These are phyloP conservation scores for Diorhabda elongata DNA, from an alignment of 1,140 invertebrate genomes.

Conservation along the genomic window DNA sequence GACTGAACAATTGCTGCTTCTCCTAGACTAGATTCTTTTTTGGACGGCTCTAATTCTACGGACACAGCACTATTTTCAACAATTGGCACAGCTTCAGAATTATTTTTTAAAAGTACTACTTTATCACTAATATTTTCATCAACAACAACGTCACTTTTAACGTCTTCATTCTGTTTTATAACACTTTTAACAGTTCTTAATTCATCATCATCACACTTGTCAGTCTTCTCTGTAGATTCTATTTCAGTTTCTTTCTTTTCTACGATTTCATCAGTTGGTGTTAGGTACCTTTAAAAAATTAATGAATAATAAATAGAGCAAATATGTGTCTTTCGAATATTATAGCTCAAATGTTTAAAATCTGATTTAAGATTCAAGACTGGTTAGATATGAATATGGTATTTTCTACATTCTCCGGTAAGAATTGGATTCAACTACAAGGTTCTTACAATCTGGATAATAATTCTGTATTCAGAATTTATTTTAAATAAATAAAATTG, in stretches of 20 bases:
- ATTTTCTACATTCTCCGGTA: background rate
- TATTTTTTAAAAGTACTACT: constrained; percentile 32
- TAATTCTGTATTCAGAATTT: too few relatives aligned
- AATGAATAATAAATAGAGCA: background rate
- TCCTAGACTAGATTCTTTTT: constrained; percentile 55
- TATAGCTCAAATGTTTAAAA: background rate
- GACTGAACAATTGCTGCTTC: constrained; percentile 38
- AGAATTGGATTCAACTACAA: background rate
- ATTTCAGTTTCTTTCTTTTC: constrained; percentile 37
- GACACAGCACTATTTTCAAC: constrained; percentile 47
- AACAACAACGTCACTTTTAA: constrained; percentile 30
- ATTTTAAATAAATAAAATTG: too few relatives aligned
- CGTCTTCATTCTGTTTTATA: constrained; percentile 16
- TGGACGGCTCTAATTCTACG: constrained; percentile 57
- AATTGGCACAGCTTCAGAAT: constrained; percentile 45
- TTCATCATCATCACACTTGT: constrained; percentile 21
- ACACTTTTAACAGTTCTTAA: constrained; percentile 19
- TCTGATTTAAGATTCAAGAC: too few relatives aligned
- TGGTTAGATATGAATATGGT: background rate
- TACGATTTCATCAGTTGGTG: constrained; percentile 43
- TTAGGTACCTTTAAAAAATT: constrained; percentile 33
- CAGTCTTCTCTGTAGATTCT: constrained; percentile 11
- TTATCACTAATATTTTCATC: constrained; percentile 31
- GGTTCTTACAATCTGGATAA: too few relatives aligned
- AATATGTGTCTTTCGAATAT: background rate